Percentiles rank a stretch among this genome's conserved stretches.
Evolutionary conservation across 2,888 invertebrate genomes (phyloP).

Genomic region (Tenthredo mesomela): DNA sequence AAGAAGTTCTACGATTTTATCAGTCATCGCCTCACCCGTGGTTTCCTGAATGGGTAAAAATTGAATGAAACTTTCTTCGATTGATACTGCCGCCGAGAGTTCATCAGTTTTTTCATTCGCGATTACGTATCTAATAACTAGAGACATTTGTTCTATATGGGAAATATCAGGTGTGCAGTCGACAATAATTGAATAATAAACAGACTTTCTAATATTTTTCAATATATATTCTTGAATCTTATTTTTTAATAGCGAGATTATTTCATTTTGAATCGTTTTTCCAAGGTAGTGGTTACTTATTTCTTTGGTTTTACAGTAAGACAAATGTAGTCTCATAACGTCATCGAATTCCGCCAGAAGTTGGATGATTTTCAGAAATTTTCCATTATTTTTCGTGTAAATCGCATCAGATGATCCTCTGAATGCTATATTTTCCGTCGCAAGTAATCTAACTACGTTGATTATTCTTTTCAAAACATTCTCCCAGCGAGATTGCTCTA

Average conservation of each 20-base stretch:
- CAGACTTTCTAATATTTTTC: conserved; percentile 59
- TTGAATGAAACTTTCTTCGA: conserved; percentile 56
- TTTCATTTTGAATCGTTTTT: conserved; percentile 69
- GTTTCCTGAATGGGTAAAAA: conserved; percentile 53
- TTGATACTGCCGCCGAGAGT: conserved; percentile 49
- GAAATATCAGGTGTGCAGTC: conserved; percentile 66
- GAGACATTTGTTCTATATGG: conserved; percentile 67
- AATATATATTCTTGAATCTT: conserved; percentile 65
- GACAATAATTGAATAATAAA: conserved; percentile 65
- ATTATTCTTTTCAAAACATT: conserved; percentile 66
- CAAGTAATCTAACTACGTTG: conserved; percentile 66
- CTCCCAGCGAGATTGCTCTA: conserved; percentile 64
- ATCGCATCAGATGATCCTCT: conserved; percentile 67
- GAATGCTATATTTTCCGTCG: conserved; percentile 68
- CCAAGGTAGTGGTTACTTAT: conserved; percentile 68
- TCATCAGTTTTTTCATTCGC: conserved; percentile 51
- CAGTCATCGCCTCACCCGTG: conserved; percentile 58
- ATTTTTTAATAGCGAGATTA: conserved; percentile 66
- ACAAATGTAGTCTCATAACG: conserved; percentile 68
- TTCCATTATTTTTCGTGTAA: conserved; percentile 68
- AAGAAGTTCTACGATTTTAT: conserved; percentile 63
- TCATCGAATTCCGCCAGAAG: conserved; percentile 70
- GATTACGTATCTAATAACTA: conserved; percentile 61
- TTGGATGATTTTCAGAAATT: conserved; percentile 69
- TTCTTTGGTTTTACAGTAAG: conserved; percentile 63